phyloP scores from a whole-genome alignment of 2,797 vertebrate species.

The Coilia nasus region DNA sequence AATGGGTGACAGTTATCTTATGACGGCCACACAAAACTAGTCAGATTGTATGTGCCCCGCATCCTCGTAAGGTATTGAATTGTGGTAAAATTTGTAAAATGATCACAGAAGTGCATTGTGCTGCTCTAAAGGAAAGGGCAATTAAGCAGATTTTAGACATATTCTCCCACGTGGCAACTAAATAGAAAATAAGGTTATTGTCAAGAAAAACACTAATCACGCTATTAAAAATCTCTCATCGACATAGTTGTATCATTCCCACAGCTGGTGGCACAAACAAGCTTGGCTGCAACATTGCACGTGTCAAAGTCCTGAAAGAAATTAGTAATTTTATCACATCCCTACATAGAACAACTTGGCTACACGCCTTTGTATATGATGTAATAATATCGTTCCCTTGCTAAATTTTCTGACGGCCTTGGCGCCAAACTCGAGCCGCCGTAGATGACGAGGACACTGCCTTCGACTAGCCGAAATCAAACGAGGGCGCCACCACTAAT shows the following conservation, averaged over 20 bases:
- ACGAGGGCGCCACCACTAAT: conserved; percentile 69
- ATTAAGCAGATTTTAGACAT: no score
- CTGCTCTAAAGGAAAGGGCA: no score
- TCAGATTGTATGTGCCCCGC: no score
- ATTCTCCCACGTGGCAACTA: background rate
- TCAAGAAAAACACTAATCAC: background rate
- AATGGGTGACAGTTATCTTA: no score
- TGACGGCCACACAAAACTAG: no score
- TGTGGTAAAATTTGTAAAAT: no score
- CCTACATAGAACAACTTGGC: background rate
- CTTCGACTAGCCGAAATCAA: conserved; percentile 59
- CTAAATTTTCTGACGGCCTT: conserved; percentile 55
- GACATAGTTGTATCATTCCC: background rate
- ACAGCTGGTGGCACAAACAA: background rate
- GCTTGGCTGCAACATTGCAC: background rate
- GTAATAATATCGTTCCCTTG: background rate
- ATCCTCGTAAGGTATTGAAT: no score
- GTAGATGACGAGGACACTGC: conserved; percentile 36
- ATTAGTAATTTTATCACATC: background rate
- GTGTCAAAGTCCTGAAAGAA: background rate
- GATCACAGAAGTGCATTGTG: no score
- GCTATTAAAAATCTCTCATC: background rate
- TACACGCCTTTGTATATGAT: background rate
- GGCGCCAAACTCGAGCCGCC: conserved; percentile 75
- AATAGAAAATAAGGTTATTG: background rate